Percentiles rank a stretch among this genome's conserved stretches.
These are phyloP conservation scores for Wiebesia pumilae DNA, from an alignment of 1,140 invertebrate genomes.

Conservation along the genomic window DNA sequence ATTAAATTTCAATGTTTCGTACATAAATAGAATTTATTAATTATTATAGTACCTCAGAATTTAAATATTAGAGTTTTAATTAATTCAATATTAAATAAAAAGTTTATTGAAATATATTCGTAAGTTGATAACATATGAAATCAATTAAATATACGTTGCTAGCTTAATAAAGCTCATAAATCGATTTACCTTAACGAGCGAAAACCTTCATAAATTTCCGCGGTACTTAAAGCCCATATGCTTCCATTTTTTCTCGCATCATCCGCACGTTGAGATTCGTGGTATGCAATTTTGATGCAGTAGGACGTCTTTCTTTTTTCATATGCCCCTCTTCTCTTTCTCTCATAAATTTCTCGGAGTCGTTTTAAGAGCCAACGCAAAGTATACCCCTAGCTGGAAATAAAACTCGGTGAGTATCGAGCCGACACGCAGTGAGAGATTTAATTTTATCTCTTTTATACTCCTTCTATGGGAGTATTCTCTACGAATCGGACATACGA, in stretches of 20 bases:
- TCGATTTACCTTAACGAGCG: conserved; percentile 42
- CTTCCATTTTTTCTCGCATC: conserved; percentile 34
- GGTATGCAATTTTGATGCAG: conserved; percentile 51
- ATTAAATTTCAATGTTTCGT: too few species aligned
- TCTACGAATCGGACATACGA: conserved; percentile 13
- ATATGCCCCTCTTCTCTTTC: conserved; percentile 22
- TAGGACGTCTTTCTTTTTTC: conserved; percentile 21
- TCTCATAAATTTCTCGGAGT: conserved; percentile 46
- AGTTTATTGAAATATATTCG: neutral
- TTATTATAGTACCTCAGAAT: too few species aligned
- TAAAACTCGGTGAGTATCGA: conserved; percentile 36
- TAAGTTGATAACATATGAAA: neutral
- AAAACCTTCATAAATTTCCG: conserved; percentile 44
- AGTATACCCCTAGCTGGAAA: conserved; percentile 3
- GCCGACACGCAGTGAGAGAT: conserved; percentile 26
- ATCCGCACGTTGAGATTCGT: conserved; percentile 34
- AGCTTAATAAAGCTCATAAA: conserved; percentile 40
- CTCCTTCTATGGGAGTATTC: neutral
- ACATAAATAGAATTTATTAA: too few species aligned
- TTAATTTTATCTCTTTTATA: conserved; percentile 43
- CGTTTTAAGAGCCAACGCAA: conserved; percentile 28
- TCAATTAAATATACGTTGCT: neutral
- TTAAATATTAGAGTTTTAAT: neutral
- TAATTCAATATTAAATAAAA: neutral
- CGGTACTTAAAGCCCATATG: conserved; percentile 45